Base-by-base conservation (phyloP, 2,113 vertebrate genomes). In the Xiphorhynchus elegans region DNA sequence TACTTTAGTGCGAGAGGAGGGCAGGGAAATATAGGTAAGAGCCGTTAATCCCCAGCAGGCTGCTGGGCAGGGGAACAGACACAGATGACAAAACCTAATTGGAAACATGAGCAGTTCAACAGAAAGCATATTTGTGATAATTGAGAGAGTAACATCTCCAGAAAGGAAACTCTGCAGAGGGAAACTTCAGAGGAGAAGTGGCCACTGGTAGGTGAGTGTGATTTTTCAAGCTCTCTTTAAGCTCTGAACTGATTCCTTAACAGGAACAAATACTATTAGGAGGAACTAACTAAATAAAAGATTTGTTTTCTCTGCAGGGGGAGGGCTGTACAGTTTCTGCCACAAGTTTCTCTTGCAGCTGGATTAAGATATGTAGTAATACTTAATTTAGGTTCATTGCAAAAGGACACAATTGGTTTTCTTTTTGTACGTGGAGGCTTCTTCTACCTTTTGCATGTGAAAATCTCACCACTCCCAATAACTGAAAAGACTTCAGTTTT, bases 41-140 rank as follows among this genome's bases (percentile, higher is more conserved):
- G 97, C 97, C 98, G 97, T 98, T 98, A 98, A 98, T 98, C 98
- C 98, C 96, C 96, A 97, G 97, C 98, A 98, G 97, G 98, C 98
- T 98, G 97, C 98, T 98, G 98, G 98, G 97, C 96, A 97, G 95
- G 82, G 85, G 46, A 97, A 96, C 96, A 97, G 97, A 97, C 96
- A 95, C 49, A 93, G 97, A 98, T 98, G 98, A 98, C 98, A 98
- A 97, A 97, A 97, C 97, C 97, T 98, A 98, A 98, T 98, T 98
- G 97, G 97, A 98, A 98, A 97, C 98, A 98, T 98, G 98, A 98
- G 96, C 96, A 68, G 97, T 96, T 97, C 98, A 98, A 98, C 97
- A 60, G 97, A 97, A 98, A 98, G 97, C 97, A 96, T 93, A 92
- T 95, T 98, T 97, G 97, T 97, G 97, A 98, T 98, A 97, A 97